phyloP scores from a whole-genome alignment of 2,113 vertebrate genomes.

The Phaetusa simplex region DNA sequence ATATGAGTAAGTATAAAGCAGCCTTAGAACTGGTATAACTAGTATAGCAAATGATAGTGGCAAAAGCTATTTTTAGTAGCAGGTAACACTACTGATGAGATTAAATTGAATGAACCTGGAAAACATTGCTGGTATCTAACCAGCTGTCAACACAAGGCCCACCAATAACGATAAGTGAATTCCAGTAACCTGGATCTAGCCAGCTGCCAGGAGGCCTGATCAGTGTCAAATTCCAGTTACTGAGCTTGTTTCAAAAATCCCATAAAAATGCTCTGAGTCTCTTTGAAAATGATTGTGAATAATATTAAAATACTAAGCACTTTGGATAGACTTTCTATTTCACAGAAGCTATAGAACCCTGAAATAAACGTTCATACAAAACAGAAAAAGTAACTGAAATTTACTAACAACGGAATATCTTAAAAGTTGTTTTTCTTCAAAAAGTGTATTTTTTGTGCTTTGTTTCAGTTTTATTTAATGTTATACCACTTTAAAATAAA shows the following conservation, averaged over 20 bases:
- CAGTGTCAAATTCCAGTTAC: background rate
- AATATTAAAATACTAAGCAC: background rate
- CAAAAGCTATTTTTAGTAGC: background rate
- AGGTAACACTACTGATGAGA: background rate
- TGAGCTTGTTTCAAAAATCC: background rate
- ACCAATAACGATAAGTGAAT: background rate
- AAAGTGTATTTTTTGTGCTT: fast-evolving
- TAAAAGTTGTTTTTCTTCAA: background rate
- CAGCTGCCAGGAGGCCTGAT: background rate
- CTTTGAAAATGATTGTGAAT: background rate
- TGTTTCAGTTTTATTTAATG: background rate
- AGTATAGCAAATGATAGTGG: background rate
- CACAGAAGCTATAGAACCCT: background rate
- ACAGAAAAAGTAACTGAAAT: background rate
- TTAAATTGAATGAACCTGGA: background rate
- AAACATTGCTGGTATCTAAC: background rate
- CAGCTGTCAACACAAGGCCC: background rate
- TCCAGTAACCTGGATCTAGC: background rate
- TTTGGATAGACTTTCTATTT: background rate
- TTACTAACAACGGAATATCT: background rate
- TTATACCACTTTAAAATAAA: background rate
- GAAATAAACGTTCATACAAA: background rate
- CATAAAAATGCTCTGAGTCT: background rate
- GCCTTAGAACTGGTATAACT: background rate
- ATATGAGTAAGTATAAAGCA: background rate